A percentile compares a stretch with the other conserved stretches of the same genome.
Evolutionary conservation across 1,140 invertebrate genomes (phyloP).

Genomic region (Eurosta solidaginis): DNA sequence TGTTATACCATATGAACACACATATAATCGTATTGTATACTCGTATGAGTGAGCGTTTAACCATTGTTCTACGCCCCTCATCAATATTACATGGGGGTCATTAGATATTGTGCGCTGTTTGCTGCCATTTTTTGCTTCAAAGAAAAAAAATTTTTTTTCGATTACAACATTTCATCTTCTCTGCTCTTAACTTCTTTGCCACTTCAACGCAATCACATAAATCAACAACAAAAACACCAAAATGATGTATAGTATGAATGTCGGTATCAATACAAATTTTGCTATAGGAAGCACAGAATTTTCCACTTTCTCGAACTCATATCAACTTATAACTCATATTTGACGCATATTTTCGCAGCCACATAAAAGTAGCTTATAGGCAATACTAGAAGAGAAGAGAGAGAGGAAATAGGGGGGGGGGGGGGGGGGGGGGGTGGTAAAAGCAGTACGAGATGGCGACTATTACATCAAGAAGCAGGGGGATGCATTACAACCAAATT

Average conservation of each 20-base stretch:
- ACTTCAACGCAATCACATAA: slow-evolving; percentile 1
- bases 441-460: no score
- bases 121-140: background rate
- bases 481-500: background rate
- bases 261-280: background rate
- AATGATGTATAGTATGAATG: slow-evolving; percentile 24
- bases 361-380: background rate
- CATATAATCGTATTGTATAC: background rate
- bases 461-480: no score
- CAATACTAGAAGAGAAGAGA: background rate
- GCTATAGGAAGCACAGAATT: background rate
- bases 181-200: background rate
- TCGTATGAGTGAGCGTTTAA: background rate
- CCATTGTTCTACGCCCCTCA: background rate
- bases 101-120: background rate
- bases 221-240: slow-evolving; percentile 14
- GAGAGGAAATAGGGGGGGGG: background rate
- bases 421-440: background rate
- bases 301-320: background rate
- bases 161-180: background rate
- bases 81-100: background rate
- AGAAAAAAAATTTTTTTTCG: background rate
- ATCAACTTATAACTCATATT: background rate
- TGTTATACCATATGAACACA: background rate
- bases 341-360: background rate